Evolutionary conservation across 2,888 invertebrate genomes (phyloP), one percentile per base, ranked within the genome.

Genomic region (Limulus polyphemus): DNA sequence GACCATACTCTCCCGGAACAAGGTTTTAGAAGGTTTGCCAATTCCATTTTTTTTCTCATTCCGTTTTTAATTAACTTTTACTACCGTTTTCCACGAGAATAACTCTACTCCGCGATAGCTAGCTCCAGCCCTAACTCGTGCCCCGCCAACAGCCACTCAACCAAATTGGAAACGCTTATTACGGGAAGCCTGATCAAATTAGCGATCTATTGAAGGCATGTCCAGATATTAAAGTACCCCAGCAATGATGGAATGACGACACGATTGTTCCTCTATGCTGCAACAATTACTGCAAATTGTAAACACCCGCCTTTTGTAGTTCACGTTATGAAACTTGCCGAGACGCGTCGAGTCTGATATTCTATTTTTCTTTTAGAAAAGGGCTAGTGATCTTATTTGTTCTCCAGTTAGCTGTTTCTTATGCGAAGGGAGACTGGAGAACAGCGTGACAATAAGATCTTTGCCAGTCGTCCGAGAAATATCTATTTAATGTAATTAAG

Each of bases 1-100:
- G 57, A 90, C 90, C 12, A 80, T 91, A 62, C 81, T 91, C 65
- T 87, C 90, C 51, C 83, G 90, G 75, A 91, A 91, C 78, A 90
- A 90, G 78, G 85, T 87, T 65, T 81, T 91, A 56, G 90, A 90
- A 88, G 90, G 91, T 91, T 59, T 59, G 61, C 50, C 17, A n/a
- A 52, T 49, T 49, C 56, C 52, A 32, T 16, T 50, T 32, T 55
- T 56, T 56, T 49, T 50, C 12, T 13, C 14, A 13, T 14, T 50
- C 50, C 13, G 13, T 50, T 13, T 10, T 55, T 14, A 12, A 57
- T 55, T 55, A 55, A 32, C 49, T 46, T 54, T 54, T 57, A 12
- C 52, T 47, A 49, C 49, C 17, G 16, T 60, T 10, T 58, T 46
- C 55, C 56, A 17, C 32, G 32, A 32, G 51, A 14, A n/a, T 13